These are phyloP conservation scores for Acanthurus tractus DNA, from an alignment of 2,797 vertebrate genomes.

Conservation along the genomic window DNA sequence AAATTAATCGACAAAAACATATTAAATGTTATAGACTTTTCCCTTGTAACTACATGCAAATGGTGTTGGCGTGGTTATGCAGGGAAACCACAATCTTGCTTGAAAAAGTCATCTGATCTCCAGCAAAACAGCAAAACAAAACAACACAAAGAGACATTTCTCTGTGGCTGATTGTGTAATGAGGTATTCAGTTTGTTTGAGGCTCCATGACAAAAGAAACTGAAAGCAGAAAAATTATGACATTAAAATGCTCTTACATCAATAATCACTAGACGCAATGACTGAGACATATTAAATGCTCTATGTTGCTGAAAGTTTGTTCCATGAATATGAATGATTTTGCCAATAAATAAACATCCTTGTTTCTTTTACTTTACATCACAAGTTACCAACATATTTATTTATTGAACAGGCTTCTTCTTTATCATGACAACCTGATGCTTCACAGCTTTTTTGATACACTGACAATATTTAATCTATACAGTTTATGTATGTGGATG, in stretches of 20 bases:
- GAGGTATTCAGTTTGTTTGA: conserved; percentile 9
- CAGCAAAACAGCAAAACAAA: background rate
- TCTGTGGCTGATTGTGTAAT: conserved; percentile 7
- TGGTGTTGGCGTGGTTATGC: background rate
- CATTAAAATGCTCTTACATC: conserved; percentile 15
- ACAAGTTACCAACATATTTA: background rate
- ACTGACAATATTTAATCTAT: too few species aligned
- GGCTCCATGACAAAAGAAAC: conserved; percentile 6
- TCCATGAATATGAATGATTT: background rate
- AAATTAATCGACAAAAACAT: conserved; percentile 14
- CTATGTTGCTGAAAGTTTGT: background rate
- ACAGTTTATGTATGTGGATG: too few species aligned
- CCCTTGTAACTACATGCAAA: conserved; percentile 30
- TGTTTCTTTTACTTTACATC: conserved; percentile 4
- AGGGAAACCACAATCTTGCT: conserved; percentile 2
- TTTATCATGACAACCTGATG: background rate
- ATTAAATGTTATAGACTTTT: conserved; percentile 8
- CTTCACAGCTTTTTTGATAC: too few species aligned
- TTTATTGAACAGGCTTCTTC: background rate
- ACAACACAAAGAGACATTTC: conserved; percentile 3
- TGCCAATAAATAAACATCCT: background rate
- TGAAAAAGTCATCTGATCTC: background rate
- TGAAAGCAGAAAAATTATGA: conserved; percentile 12
- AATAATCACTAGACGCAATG: background rate
- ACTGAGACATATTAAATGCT: background rate